Evolutionary conservation across 2,888 invertebrate species (phyloP), one percentile per base, ranked within the genome.

Genomic region (Patella pellucida): DNA sequence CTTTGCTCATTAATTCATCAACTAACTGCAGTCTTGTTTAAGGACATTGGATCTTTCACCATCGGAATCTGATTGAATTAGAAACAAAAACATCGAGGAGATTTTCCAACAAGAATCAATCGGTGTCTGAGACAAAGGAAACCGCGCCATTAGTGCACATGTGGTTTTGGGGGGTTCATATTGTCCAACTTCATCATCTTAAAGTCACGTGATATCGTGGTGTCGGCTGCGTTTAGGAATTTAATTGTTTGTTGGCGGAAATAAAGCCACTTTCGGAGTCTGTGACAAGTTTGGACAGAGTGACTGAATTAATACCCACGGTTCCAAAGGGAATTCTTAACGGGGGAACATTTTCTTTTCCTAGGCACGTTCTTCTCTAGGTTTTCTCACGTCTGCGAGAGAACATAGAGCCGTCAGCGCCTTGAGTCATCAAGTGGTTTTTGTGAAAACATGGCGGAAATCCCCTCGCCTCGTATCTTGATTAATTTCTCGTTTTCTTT

Each of bases 391-490:
- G 62, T 62, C 19, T 62, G 23, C 41, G 9, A 41, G 41, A 41
- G 9, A 41, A 41, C n/a, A 41, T 62, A 23, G 23, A 62, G 62
- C 62, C 62, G 19, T 23, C 19, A 15, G 62, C 23, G 62, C 9
- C 23, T 62, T 62, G 62, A 62, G 62, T 62, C 62, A 62, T 62
- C 62, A 62, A 62, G 62, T 62, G 62, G 62, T 62, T 62, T 62
- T 19, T 41, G 41, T 41, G 7, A 41, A 41, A 41, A 41, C 41
- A 41, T 41, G 41, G 41, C 41, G 41, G 41, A 41, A 41, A 41
- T 41, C 41, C 41, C 41, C 41, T 41, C 41, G 41, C 41, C 7
- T 41, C 41, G 41, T 3, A 41, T 41, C 41, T 62, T 62, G 19
- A 62, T 62, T 62, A 62, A 23, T 62, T 62, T 62, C 14, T 23